Evolutionary conservation across 2,888 invertebrate species (phyloP), one percentile per base, ranked within the genome.

Genomic region (Meghimatium bilineatum): DNA sequence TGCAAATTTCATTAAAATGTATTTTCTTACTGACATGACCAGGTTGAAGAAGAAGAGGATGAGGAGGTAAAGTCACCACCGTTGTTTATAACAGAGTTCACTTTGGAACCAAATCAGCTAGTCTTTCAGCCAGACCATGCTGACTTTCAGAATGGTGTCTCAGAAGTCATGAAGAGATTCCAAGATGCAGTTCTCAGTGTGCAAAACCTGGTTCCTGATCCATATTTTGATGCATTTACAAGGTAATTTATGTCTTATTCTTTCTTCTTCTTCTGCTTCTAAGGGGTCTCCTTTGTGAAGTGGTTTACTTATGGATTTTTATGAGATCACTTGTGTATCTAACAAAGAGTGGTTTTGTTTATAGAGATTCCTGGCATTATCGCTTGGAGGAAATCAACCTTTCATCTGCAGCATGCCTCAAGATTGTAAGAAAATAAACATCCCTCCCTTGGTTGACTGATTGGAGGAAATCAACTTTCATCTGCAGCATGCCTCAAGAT

Each of bases 121-220:
- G 83, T 90, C 52, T 93, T 94, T 88, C 87, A 95, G 89, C 97
- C 97, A 0, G 95, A 95, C 56, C 94, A 95, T 88, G 93, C 95
- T 82, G 93, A 96, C 17, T 95, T 96, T 85, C 92, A 94, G 60
- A 93, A 94, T 36, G 95, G 95, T 38, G 92, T 96, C 34, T 94
- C 94, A 69, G 95, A 95, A 90, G 94, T 96, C 32, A 95, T 96
- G 85, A 92, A 92, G 81, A 87, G 91, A 38, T 93, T 93, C 89
- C 93, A 93, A 87, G 95, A 96, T 90, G 95, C 95, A 69, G 95
- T 96, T 0, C 94, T 95, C 36, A 95, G 94, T n/a, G 95, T 97
- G 36, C 95, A 95, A 87, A 96, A 96, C 85, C 96, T 96, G 82
- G 95, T 97, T 0, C 95, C 96, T 66, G 97, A 97, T 89, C 94